Evolutionary conservation across 30 jellyfish, hydroid and myxozoan species (phyloP).

Genomic region (Cassiopea andromeda): DNA sequence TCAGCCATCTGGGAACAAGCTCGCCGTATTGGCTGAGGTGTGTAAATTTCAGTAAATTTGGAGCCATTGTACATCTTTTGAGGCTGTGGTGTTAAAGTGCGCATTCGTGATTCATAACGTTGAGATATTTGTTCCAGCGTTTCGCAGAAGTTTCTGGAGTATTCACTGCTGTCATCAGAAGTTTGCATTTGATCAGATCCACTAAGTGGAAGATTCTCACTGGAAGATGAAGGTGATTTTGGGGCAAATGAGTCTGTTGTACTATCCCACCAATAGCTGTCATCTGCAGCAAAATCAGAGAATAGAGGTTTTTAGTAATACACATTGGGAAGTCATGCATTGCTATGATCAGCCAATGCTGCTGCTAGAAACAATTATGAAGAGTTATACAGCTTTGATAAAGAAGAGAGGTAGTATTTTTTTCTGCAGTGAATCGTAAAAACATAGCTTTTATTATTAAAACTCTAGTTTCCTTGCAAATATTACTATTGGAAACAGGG

Average conservation of each 20-base stretch:
- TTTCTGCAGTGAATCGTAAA: no score
- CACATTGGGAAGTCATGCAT: no score
- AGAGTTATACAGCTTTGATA: no score
- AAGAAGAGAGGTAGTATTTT: no score
- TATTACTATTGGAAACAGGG: no score
- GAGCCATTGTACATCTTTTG: neutral
- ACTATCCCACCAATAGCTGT: conserved; percentile 82
- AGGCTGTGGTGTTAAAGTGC: conserved; percentile 79
- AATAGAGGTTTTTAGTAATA: neutral
- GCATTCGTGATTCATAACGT: conserved; percentile 38
- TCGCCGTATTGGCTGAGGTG: conserved; percentile 72
- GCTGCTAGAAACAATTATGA: no score
- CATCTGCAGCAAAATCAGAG: conserved; percentile 27
- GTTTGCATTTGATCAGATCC: conserved; percentile 27
- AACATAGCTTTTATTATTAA: no score
- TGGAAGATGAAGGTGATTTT: conserved; percentile 65
- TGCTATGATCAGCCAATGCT: no score
- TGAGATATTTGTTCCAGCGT: conserved; percentile 40
- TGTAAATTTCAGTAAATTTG: neutral
- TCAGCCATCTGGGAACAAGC: conserved; percentile 62
- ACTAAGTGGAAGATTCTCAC: conserved; percentile 64
- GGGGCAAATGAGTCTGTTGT: conserved; percentile 80
- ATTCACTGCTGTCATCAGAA: conserved; percentile 63
- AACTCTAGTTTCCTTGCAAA: no score
- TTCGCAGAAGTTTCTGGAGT: conserved; percentile 35